Percentiles rank a stretch among this genome's conserved stretches.
Conservation (phyloP, 2,888 invertebrate species). For the Gibbula magus region DNA sequence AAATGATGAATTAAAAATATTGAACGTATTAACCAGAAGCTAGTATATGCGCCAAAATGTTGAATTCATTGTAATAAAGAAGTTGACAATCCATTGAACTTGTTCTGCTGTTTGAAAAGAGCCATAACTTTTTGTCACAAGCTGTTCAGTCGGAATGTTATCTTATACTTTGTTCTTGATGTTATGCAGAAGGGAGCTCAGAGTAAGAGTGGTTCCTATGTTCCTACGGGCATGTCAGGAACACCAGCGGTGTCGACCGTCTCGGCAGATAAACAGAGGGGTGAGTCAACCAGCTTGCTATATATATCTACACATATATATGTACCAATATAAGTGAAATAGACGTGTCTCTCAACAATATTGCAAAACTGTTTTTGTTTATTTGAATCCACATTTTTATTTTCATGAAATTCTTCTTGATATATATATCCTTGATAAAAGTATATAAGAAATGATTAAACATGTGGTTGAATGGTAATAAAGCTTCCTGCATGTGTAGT, state of each 20-base stretch:
- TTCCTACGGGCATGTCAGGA: constrained; percentile 36
- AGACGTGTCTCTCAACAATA: no score
- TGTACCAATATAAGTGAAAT: neutral
- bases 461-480: no score
- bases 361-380: no score
- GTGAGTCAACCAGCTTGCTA: constrained; percentile 31
- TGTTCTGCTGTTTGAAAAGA: neutral
- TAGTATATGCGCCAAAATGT: neutral
- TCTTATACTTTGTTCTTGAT: neutral
- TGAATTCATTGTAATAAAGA: no score
- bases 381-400: neutral
- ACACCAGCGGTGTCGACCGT: constrained; percentile 26
- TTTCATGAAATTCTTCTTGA: neutral
- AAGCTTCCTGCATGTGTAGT: no score
- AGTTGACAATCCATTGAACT: no score
- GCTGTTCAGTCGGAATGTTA: neutral
- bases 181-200: neutral
- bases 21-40: neutral
- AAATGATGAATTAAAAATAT: no score
- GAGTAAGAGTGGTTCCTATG: constrained; percentile 31
- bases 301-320: neutral
- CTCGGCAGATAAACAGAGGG: constrained; percentile 49
- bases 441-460: no score
- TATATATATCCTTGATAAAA: neutral
- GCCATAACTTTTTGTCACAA: neutral